Evolutionary conservation across 1,140 invertebrate species (phyloP), one percentile per base, ranked within the genome.

Genomic region (Xylocopa sonorina): DNA sequence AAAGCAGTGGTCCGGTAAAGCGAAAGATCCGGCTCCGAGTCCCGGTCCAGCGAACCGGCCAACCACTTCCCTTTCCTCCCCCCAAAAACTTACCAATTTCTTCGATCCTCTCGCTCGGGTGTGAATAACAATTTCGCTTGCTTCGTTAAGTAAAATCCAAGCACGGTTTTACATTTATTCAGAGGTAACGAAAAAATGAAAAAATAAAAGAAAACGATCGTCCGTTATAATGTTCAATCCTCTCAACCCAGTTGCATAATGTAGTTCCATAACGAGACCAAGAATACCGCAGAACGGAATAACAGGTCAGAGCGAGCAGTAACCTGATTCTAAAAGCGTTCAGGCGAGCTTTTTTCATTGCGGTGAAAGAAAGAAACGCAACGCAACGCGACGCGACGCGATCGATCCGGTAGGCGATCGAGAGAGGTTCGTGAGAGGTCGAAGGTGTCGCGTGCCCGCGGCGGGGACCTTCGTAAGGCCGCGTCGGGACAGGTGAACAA

Each of bases 391-490:
- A 24, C 0, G 32, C 29, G 0, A 51, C n/a, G 38, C 21, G 64
- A 68, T 68, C 48, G 64, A 67, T 67, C 10, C 27, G 14, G 2
- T 10, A 32, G 38, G 21, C 21, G 43, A 66, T 5, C 32, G 57
- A n/a, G 29, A 58, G 55, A 2, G 7, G 60, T 24, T 63, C 0
- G 32, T 43, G n/a, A 68, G n/a, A 68, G 64, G 68, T 57, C 32
- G 34, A 57, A 67, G 16, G 67, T 55, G 51, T 53, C 38, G 51
- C 38, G 24, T 32, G 73, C 34, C 46, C 24, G 16, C 38, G 38
- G 29, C 10, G 34, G 21, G 43, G 76, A 73, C 76, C 76, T 78
- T 78, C 68, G 34, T 55, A 78, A 78, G 76, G 76, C 48, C 76
- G 76, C 29, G 38, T 34, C n/a, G n/a, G 9, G 12, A 21, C 43